Conservation (phyloP, 2,888 invertebrate genomes). For the Minunthozetes semirufus region DNA sequence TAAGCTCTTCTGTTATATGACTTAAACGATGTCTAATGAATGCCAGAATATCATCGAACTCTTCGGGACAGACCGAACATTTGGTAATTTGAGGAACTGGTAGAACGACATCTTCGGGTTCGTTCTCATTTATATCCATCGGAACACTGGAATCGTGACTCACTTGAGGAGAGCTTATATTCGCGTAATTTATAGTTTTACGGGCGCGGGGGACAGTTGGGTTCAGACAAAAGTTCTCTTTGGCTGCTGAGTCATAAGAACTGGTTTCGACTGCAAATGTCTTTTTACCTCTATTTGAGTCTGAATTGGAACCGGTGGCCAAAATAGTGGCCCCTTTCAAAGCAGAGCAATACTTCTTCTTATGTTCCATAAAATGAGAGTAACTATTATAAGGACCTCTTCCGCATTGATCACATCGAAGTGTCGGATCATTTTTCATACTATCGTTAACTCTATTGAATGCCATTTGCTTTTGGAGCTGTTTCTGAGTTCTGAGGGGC, state of each 20-base stretch:
- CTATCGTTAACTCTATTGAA: neutral
- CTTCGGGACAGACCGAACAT: slow-evolving; percentile 25
- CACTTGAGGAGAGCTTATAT: slow-evolving; percentile 7
- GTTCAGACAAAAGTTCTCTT: slow-evolving; percentile 4
- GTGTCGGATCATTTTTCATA: neutral
- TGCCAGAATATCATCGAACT: slow-evolving; percentile 10
- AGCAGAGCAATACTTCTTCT: slow-evolving; percentile 23
- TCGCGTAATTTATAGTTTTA: slow-evolving; percentile 16
- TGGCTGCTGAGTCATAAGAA: neutral
- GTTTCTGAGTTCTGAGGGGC: neutral
- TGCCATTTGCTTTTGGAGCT: neutral
- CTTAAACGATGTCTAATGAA: slow-evolving; percentile 35
- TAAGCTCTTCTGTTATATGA: slow-evolving; percentile 30
- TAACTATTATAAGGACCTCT: slow-evolving; percentile 33
- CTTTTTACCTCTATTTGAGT: neutral
- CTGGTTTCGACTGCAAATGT: neutral
- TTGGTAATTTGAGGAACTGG: neutral
- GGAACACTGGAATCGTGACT: slow-evolving; percentile 21
- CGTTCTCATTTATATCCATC: slow-evolving; percentile 8
- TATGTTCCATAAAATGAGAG: slow-evolving; percentile 34
- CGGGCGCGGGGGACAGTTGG: slow-evolving; percentile 20
- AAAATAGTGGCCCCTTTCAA: neutral
- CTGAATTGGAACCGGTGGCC: neutral
- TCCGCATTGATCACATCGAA: slow-evolving; percentile 20
- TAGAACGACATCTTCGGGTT: slow-evolving; percentile 3